A percentile compares a stretch with the other conserved stretches of the same genome.
These are phyloP conservation scores for Xiphydria camelus DNA, from an alignment of 2,888 invertebrate genomes.

Conservation along the genomic window DNA sequence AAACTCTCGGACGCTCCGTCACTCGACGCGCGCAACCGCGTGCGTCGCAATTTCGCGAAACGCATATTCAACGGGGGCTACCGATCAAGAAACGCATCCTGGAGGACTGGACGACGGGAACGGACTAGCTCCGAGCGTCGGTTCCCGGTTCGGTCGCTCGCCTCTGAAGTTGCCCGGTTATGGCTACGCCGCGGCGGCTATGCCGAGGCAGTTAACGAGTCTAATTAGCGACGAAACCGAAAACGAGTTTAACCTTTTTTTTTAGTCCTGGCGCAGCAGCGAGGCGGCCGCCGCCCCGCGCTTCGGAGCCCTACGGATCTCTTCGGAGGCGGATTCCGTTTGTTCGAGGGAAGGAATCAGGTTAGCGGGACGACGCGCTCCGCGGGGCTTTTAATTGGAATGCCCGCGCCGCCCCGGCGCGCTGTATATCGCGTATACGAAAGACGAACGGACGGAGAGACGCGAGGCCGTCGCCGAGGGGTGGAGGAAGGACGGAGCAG, in stretches of 20 bases:
- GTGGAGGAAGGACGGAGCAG: neutral
- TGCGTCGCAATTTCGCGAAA: conserved; percentile 37
- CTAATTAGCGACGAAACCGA: conserved; percentile 60
- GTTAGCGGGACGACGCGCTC: conserved; percentile 9
- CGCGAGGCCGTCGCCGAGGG: too few relatives aligned
- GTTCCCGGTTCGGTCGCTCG: conserved; percentile 30
- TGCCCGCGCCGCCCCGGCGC: too few relatives aligned
- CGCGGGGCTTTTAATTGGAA: conserved; percentile 10
- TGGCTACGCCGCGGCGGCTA: conserved; percentile 49
- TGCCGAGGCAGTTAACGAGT: conserved; percentile 56
- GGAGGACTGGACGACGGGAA: conserved; percentile 52
- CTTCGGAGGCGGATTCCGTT: conserved; percentile 21
- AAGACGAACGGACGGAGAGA: conserved; percentile 7
- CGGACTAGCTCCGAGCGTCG: conserved; percentile 51
- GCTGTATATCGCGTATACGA: too few relatives aligned
- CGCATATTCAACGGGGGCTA: conserved; percentile 34
- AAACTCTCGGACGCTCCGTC: too few relatives aligned
- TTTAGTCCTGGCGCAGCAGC: too few relatives aligned
- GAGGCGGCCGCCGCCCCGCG: conserved; percentile 5
- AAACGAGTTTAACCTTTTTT: conserved; percentile 57
- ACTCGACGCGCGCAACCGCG: too few relatives aligned
- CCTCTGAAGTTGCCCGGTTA: conserved; percentile 49
- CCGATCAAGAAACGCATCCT: conserved; percentile 51
- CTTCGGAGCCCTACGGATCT: too few relatives aligned
- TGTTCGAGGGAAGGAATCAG: conserved; percentile 15